A percentile compares a stretch with the other conserved stretches of the same genome.
These are phyloP conservation scores for Neogale vison DNA, from an alignment of 2,113 vertebrate genomes.

Conservation along the genomic window DNA sequence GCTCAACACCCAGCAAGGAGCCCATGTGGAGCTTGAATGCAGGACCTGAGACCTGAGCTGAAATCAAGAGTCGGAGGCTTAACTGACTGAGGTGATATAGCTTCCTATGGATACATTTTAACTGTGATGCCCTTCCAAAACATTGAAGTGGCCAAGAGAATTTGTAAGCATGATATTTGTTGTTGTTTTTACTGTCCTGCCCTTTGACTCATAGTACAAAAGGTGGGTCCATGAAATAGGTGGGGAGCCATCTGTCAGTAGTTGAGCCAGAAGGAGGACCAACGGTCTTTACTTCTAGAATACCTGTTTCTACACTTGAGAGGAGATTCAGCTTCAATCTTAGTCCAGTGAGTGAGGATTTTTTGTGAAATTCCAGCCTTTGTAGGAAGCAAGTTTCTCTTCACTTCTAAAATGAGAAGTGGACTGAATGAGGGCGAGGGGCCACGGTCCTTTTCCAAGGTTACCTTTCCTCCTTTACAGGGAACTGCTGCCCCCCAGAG, in stretches of 20 bases:
- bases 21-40: neutral
- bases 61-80: neutral
- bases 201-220: neutral
- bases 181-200: neutral
- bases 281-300: neutral
- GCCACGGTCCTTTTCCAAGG: neutral
- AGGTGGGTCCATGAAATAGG: neutral
- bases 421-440: fast-evolving
- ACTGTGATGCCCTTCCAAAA: neutral
- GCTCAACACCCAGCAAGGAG: neutral
- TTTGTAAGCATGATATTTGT: neutral
- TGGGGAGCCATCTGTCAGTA: neutral
- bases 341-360: neutral
- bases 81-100: neutral
- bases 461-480: neutral
- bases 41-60: neutral
- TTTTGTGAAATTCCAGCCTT: neutral
- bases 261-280: neutral
- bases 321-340: neutral
- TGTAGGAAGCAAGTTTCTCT: neutral
- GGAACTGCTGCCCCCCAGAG: constrained; percentile 18
- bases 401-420: neutral
- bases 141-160: neutral
- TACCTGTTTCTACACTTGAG: neutral
- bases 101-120: neutral